A percentile compares a stretch with the other conserved stretches of the same genome.
phyloP scores from a whole-genome alignment of 2,797 vertebrate species.

The Paramormyrops hopkinsi region DNA sequence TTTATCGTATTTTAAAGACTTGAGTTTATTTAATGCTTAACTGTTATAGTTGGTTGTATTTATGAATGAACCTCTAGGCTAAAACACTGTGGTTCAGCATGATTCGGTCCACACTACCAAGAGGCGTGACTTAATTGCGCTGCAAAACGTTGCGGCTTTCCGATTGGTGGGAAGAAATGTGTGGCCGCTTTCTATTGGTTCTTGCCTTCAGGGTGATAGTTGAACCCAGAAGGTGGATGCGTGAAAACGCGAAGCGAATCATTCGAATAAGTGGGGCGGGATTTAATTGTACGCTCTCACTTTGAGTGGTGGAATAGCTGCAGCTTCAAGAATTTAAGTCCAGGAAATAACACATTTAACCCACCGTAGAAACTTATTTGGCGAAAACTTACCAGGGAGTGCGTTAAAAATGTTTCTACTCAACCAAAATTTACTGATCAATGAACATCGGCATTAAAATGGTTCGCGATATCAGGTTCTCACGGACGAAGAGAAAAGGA shows the following conservation, averaged over 20 bases:
- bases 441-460: neutral
- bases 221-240: neutral
- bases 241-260: neutral
- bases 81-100: neutral
- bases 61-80: neutral
- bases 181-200: constrained; percentile 69
- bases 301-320: neutral
- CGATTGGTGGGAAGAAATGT: constrained; percentile 59
- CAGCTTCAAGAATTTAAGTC: neutral
- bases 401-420: neutral
- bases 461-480: constrained; percentile 68
- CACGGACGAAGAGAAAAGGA: constrained; percentile 94
- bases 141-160: neutral
- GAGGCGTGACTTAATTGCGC: neutral
- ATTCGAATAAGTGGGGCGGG: neutral
- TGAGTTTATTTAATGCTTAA: neutral
- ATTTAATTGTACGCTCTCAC: neutral
- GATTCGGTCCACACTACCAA: neutral
- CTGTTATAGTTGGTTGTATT: neutral
- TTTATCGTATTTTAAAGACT: neutral
- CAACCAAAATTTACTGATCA: neutral
- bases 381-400: neutral
- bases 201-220: constrained; percentile 6
- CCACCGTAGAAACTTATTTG: neutral
- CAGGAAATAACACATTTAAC: neutral